Percentiles rank a stretch among this genome's conserved stretches.
These are phyloP conservation scores for Sinella curviseta DNA, from an alignment of 1,140 invertebrate genomes.

Conservation along the genomic window DNA sequence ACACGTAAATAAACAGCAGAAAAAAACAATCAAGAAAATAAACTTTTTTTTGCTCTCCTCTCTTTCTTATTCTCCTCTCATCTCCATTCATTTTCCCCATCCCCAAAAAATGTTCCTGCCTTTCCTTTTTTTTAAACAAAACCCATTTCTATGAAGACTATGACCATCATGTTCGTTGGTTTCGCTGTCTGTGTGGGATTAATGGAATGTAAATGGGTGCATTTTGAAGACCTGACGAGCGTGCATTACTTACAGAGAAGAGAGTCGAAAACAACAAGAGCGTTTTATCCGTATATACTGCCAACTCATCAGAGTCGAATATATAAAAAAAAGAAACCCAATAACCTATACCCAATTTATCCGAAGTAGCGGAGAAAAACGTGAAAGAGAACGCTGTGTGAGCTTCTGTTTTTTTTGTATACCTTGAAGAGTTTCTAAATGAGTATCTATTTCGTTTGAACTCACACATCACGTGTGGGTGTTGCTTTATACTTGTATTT, in stretches of 20 bases:
- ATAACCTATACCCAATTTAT: no score
- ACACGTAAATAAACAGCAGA: no score
- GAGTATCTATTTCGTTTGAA: background rate
- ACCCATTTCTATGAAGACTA: no score
- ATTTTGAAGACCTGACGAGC: background rate
- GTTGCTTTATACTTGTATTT: background rate
- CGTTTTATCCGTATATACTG: background rate
- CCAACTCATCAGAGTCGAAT: no score
- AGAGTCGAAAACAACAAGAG: no score
- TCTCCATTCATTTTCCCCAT: background rate
- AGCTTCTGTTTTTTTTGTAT: background rate
- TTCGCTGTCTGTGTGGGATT: background rate
- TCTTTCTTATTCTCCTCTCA: no score
- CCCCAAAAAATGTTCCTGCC: background rate
- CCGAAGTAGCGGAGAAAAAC: no score
- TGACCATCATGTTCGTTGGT: background rate
- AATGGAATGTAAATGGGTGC: constrained; percentile 27
- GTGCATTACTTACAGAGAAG: background rate
- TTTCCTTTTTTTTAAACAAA: background rate
- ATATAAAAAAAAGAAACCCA: no score
- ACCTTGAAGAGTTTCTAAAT: background rate
- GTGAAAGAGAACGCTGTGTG: no score
- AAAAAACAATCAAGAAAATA: no score
- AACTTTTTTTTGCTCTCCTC: no score
- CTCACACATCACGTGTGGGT: background rate